Base-by-base conservation (phyloP, 2,113 vertebrate genomes). In the Lates calcarifer region DNA sequence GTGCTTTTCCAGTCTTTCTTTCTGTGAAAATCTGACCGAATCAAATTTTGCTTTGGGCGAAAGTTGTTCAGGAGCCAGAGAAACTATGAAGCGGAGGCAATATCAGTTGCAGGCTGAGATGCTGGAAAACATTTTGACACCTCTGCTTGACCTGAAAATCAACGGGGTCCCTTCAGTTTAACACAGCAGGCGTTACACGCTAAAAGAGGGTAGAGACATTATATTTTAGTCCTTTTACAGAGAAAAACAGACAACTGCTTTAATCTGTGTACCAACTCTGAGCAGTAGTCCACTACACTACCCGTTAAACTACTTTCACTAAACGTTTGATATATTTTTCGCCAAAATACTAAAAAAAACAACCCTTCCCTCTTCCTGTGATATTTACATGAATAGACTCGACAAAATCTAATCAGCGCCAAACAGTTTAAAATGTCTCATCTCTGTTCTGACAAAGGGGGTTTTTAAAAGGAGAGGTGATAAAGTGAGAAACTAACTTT, bases 121-220 rank as follows among this genome's bases (percentile, higher is more conserved):
- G 47, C 58, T 83, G 63, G 66, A 62, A 74, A 82, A 82, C 69
- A 66, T 71, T 64, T 53, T 77, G 74, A 85, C 84, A 61, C 67
- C 70, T 88, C 53, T 18, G 51, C 22, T 49, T 86, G 62, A 87
- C 66, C 65, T 66, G 7, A 11, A 14, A 43, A 28, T 66, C 66
- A 47, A 10, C 2, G 43, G 29, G 58, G 61, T 35, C 57, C 12
- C 43, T 37, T 64, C 61, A 13, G 7, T 49, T 65, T 7, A 60
- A 65, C 62, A 22, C 69, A 56, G 53, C 65, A 33, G 11, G 4
- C 1, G 11, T 10, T 18, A 17, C 35, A 55, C 35, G 13, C 58
- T 7, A 3, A 45, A 31, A 45, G 4, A n/a, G n/a, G n/a, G n/a
- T n/a, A n/a, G 3, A 22, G 11, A 2, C 0, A 22, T 55, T 24